Evolutionary conservation across 1,140 invertebrate genomes (phyloP).

Genomic region (Drosophila varians): DNA sequence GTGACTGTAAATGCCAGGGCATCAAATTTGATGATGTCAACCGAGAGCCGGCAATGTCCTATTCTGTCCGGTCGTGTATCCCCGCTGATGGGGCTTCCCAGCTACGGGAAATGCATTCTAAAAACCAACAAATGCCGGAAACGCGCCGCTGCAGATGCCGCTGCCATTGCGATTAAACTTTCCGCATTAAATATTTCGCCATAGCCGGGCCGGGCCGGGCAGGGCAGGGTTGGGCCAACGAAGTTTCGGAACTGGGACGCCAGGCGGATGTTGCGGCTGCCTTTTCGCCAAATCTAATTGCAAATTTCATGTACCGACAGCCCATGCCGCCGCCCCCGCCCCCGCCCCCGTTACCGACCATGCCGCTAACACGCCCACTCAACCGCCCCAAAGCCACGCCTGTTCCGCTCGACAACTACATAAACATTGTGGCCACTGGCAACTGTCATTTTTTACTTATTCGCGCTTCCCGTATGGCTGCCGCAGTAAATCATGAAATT

Average conservation of each 20-base stretch:
- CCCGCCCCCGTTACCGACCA: background rate
- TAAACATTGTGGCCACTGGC: slow-evolving; percentile 62
- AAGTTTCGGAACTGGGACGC: slow-evolving; percentile 32
- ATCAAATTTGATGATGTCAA: slow-evolving; percentile 70
- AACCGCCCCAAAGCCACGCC: slow-evolving; percentile 25
- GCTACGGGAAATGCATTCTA: slow-evolving; percentile 67
- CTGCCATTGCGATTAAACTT: slow-evolving; percentile 67
- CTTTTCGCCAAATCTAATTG: slow-evolving; percentile 77
- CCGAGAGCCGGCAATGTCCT: slow-evolving; percentile 36
- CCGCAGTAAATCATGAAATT: slow-evolving; percentile 72
- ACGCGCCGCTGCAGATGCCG: slow-evolving; percentile 56
- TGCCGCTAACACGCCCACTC: slow-evolving; percentile 16
- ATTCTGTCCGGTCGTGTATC: background rate
- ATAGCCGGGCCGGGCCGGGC: background rate
- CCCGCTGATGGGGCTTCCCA: slow-evolving; percentile 4
- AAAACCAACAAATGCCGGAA: slow-evolving; percentile 76
- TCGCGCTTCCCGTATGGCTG: slow-evolving; percentile 47
- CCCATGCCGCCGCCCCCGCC: background rate
- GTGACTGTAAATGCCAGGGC: slow-evolving; percentile 35
- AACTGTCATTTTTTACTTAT: slow-evolving; percentile 30
- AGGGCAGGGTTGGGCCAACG: slow-evolving; percentile 5
- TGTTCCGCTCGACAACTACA: slow-evolving; percentile 44
- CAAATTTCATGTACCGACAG: slow-evolving; percentile 73
- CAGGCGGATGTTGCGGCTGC: slow-evolving; percentile 59
- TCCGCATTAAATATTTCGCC: slow-evolving; percentile 69